A percentile compares a stretch with the other conserved stretches of the same genome.
These are phyloP conservation scores for Rhamnusium bicolor DNA, from an alignment of 2,888 invertebrate species.

Conservation along the genomic window DNA sequence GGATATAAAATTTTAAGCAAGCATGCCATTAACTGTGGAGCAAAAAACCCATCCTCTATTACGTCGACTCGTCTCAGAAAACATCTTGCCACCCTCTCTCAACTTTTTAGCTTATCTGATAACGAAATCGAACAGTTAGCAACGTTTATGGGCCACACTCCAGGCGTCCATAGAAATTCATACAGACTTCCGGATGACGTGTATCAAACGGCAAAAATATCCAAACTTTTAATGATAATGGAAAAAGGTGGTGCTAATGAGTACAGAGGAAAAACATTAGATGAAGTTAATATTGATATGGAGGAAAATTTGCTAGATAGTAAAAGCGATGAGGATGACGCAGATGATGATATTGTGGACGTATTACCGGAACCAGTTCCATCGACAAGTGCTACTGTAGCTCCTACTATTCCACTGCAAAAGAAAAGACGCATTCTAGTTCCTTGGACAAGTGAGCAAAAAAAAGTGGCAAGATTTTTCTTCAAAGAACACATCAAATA, in stretches of 20 bases:
- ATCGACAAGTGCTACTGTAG: too few relatives aligned
- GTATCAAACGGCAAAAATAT: constrained; percentile 48
- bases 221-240: constrained; percentile 49
- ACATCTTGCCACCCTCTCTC: constrained; percentile 51
- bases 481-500: constrained; percentile 18
- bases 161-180: constrained; percentile 42
- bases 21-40: constrained; percentile 46
- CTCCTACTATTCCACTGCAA: too few relatives aligned
- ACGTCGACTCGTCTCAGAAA: constrained; percentile 50
- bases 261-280: constrained; percentile 47
- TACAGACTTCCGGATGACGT: constrained; percentile 44
- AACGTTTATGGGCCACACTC: constrained; percentile 54
- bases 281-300: constrained; percentile 48
- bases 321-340: not conserved
- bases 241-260: constrained; percentile 46
- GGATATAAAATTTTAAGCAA: constrained; percentile 54
- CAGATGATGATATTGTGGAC: not conserved
- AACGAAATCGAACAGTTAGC: constrained; percentile 53
- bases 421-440: not conserved
- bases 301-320: constrained; percentile 36
- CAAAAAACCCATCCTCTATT: constrained; percentile 51
- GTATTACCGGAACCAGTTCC: too few relatives aligned
- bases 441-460: constrained; percentile 16
- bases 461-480: not conserved
- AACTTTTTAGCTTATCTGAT: constrained; percentile 49